These are phyloP conservation scores for Danio aesculapii DNA, from an alignment of 2,797 vertebrate genomes.

Conservation along the genomic window DNA sequence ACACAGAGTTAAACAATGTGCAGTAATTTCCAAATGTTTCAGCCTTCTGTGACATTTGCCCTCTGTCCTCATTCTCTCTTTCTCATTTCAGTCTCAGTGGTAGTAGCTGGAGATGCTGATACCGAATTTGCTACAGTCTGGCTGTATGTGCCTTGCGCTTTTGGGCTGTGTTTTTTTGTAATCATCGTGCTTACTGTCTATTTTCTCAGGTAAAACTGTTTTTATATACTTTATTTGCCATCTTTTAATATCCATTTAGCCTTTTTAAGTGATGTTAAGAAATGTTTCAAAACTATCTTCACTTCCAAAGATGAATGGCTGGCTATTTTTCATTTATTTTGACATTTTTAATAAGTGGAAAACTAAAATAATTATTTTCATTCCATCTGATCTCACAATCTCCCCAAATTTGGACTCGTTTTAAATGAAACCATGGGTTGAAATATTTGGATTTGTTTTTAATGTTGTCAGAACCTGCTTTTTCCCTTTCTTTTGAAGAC, in stretches of 20 bases:
- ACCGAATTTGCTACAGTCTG: neutral
- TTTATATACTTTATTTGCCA: neutral
- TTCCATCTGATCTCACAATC: too few species aligned
- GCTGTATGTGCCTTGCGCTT: slow-evolving; percentile 43
- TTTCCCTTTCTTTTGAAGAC: too few species aligned
- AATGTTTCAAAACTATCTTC: too few species aligned
- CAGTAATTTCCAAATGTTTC: slow-evolving; percentile 14
- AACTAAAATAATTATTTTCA: too few species aligned
- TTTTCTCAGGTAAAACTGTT: slow-evolving; percentile 50
- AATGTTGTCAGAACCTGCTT: too few species aligned
- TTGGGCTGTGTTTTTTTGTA: slow-evolving; percentile 50
- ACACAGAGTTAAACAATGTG: slow-evolving; percentile 23
- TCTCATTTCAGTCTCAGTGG: slow-evolving; percentile 12
- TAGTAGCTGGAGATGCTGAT: neutral
- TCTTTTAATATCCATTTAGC: neutral
- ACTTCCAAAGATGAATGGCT: too few species aligned
- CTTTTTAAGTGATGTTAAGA: too few species aligned
- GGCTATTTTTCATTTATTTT: too few species aligned
- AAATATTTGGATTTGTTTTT: too few species aligned
- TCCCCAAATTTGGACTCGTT: too few species aligned
- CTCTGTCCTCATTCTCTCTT: slow-evolving; percentile 13
- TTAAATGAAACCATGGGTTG: too few species aligned
- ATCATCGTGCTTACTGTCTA: slow-evolving; percentile 15
- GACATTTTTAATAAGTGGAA: too few species aligned
- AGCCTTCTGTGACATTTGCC: slow-evolving; percentile 4